Conservation (phyloP, 2,888 invertebrate genomes). For the Epinotia bilunana region DNA sequence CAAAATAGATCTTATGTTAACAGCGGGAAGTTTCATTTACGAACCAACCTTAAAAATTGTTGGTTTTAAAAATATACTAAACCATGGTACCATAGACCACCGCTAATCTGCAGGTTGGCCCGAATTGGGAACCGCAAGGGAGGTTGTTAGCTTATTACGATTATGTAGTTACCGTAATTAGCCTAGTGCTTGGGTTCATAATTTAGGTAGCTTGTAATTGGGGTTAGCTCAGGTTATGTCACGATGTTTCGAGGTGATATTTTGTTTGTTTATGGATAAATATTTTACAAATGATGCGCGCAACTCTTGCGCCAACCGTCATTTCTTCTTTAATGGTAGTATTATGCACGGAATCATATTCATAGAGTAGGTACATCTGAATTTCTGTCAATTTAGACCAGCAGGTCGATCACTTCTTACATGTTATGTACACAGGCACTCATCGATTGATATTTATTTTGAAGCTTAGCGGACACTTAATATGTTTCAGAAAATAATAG, state of each 20-base stretch:
- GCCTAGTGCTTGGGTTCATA: slow-evolving; percentile 26
- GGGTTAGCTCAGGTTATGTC: slow-evolving; percentile 37
- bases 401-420: too few relatives aligned
- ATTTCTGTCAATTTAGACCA: too few relatives aligned
- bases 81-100: slow-evolving; percentile 45
- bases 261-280: not conserved
- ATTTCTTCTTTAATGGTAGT: too few relatives aligned
- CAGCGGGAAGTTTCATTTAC: not conserved
- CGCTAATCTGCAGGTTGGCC: slow-evolving; percentile 44
- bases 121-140: slow-evolving; percentile 36
- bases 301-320: not conserved
- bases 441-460: too few relatives aligned
- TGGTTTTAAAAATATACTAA: not conserved
- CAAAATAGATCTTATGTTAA: not conserved
- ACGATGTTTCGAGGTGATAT: slow-evolving; percentile 28
- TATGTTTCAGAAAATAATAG: too few relatives aligned
- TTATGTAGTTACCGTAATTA: slow-evolving; percentile 25
- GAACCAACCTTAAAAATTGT: not conserved
- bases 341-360: too few relatives aligned
- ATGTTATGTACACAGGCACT: too few relatives aligned
- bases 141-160: slow-evolving; percentile 22
- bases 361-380: too few relatives aligned
- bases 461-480: too few relatives aligned
- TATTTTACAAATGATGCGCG: not conserved
- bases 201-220: slow-evolving; percentile 30